Conservation (phyloP, 2,888 invertebrate species). For the Scaeva pyrastri region DNA sequence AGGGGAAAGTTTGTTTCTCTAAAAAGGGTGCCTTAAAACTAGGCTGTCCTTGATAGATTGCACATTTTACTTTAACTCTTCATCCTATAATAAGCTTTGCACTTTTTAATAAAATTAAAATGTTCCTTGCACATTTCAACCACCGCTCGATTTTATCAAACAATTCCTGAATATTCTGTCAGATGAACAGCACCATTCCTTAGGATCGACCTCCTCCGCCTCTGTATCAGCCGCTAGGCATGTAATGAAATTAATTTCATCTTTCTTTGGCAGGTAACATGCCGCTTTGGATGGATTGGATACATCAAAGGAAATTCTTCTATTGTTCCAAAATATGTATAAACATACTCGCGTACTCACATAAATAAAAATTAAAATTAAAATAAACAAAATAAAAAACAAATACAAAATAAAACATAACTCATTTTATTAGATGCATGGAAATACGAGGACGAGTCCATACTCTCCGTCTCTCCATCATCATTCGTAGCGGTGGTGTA, state of each 20-base stretch:
- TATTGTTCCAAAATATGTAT: neutral
- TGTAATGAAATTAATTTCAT: constrained; percentile 62
- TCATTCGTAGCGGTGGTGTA: constrained; percentile 9
- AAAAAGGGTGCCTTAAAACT: too few relatives aligned
- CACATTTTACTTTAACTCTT: too few relatives aligned
- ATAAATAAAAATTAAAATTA: constrained; percentile 32
- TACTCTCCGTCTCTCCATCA: constrained; percentile 13
- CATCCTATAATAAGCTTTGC: too few relatives aligned
- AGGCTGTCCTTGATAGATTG: too few relatives aligned
- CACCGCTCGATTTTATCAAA: too few relatives aligned
- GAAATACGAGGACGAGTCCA: neutral
- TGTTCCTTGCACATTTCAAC: too few relatives aligned
- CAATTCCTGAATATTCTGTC: too few relatives aligned
- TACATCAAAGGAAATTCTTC: constrained; percentile 36
- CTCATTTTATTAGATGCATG: constrained; percentile 38
- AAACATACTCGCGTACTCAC: neutral
- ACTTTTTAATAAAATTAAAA: too few relatives aligned
- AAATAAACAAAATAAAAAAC: constrained; percentile 13
- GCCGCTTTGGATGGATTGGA: neutral
- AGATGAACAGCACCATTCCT: too few relatives aligned
- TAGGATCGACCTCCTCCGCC: constrained; percentile 19
- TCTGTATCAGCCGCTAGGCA: constrained; percentile 12
- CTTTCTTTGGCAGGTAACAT: constrained; percentile 43
- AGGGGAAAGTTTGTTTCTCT: too few relatives aligned
- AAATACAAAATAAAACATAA: constrained; percentile 40